Base-by-base conservation (phyloP, 2,113 vertebrate species). In the Orcinus orca region DNA sequence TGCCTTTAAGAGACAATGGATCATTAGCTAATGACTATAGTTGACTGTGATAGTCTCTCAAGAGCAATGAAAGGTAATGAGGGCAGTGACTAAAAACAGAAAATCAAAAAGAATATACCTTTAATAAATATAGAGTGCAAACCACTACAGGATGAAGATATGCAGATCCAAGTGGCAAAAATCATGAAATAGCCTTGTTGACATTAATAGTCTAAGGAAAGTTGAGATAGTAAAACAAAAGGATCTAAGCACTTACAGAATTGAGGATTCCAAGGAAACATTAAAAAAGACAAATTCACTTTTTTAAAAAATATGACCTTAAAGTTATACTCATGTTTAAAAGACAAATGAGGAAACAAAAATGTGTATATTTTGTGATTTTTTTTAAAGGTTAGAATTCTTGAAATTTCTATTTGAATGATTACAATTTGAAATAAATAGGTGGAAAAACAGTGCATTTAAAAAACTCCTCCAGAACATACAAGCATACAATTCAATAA, bases 361-460 rank as follows among this genome's bases (percentile, higher is more conserved):
- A 92, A 62, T 60, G 5, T 50, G 15, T 38, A 47, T 65, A 3
- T 36, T 87, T 62, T 91, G 14, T 7, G 73, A 14, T 47, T 67
- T 89, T 89, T 92, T 92, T 94, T 87, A 94, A 86, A 85, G 33
- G 68, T 94, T 73, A 77, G 62, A 70, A 8, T 80, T 92, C 53
- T 93, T 92, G n/a, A 97, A 38, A 14, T 94, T 88, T 88, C 77
- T 96, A 62, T 93, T 65, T 81, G 53, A 7, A 70, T 71, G 15
- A 62, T 38, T 77, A 60, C 53, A 89, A 65, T 92, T 82, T 86
- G 62, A 92, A 81, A 81, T 67, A 70, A 93, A 13, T 29, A 55
- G 8, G 5, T 41, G 8, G 23, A 67, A 89, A 96, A 90, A 50
- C 0, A 68, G 26, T 44, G 62, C 53, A 71, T 82, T 93, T 70